Evolutionary conservation across 2,113 vertebrate species (phyloP).

Genomic region (Okapia johnstoni): DNA sequence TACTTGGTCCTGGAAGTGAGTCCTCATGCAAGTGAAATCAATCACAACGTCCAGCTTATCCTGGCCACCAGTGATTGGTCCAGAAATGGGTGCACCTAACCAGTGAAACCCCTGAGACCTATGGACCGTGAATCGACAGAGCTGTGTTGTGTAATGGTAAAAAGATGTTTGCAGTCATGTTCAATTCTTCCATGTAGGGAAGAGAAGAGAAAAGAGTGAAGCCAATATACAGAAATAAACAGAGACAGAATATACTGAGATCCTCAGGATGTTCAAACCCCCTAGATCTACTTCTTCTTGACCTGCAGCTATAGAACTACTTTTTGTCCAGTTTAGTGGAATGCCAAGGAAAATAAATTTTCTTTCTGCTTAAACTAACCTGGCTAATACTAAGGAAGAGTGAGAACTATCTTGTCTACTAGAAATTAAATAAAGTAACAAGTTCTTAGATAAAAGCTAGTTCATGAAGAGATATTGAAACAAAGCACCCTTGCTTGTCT

Average conservation of each 20-base stretch:
- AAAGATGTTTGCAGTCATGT: background rate
- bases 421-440: background rate
- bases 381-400: background rate
- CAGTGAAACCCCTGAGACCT: background rate
- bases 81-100: background rate
- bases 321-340: background rate
- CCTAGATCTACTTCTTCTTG: background rate
- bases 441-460: background rate
- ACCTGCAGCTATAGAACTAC: background rate
- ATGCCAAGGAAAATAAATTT: conserved; percentile 2
- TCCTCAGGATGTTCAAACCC: background rate
- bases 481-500: background rate
- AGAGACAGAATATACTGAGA: background rate
- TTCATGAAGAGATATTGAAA: background rate
- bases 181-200: background rate
- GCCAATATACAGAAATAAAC: background rate
- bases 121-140: background rate
- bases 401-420: background rate
- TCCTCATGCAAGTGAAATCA: background rate
- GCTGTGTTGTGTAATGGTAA: background rate
- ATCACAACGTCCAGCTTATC: background rate
- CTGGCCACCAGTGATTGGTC: background rate
- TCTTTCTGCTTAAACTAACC: background rate
- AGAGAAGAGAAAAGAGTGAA: background rate
- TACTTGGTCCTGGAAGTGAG: background rate